Conservation (phyloP, 2,113 vertebrate genomes). For the Phylloscopus whistleri region DNA sequence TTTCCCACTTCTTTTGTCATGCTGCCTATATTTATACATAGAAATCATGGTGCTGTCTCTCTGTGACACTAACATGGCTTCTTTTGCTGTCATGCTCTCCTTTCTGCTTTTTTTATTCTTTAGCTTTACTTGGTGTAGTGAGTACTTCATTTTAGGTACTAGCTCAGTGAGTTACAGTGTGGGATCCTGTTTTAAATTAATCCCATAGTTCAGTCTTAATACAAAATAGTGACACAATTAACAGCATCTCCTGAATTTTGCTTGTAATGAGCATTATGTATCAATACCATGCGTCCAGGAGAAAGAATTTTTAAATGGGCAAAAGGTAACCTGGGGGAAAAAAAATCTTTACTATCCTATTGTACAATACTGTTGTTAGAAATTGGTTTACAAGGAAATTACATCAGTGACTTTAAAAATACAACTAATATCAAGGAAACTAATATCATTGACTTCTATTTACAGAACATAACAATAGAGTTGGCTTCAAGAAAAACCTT, state of each 20-base stretch:
- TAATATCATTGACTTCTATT: background rate
- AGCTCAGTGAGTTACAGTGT: background rate
- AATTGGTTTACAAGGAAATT: background rate
- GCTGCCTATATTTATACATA: background rate
- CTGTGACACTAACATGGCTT: background rate
- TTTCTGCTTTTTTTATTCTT: background rate
- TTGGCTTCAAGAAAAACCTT: background rate
- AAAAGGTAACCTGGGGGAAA: background rate
- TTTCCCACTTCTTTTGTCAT: background rate
- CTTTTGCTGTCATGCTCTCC: background rate
- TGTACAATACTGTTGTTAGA: background rate
- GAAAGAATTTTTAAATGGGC: background rate
- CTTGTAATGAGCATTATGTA: background rate
- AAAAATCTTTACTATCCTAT: background rate
- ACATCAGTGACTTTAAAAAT: background rate
- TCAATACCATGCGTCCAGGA: background rate
- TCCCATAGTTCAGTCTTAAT: background rate
- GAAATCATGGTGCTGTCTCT: background rate
- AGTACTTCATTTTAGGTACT: background rate
- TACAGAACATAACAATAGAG: background rate
- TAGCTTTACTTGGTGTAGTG: background rate
- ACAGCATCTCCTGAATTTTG: background rate
- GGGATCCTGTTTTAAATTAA: background rate
- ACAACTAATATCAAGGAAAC: background rate
- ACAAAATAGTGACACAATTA: background rate